Evolutionary conservation across 1,140 invertebrate species (phyloP), one percentile per base, ranked within the genome.

Genomic region (Heliothis subflexa): DNA sequence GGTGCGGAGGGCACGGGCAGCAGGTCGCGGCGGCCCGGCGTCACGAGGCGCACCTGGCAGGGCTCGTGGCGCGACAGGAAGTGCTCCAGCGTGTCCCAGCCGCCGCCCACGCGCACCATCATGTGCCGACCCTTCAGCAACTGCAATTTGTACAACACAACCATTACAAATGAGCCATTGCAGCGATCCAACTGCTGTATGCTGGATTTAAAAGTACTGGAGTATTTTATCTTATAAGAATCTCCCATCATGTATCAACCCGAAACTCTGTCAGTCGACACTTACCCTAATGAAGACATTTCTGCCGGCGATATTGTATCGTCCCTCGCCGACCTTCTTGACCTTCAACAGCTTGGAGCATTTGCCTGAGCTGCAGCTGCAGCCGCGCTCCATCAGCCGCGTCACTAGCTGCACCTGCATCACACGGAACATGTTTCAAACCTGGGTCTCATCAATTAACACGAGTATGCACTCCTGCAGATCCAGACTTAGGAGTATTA

Each of bases 61-160:
- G 98, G 98, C 91, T 99, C 98, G 94, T 98, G 98, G 77, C 97
- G 97, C 86, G 97, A 96, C 87, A 99, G 95, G 94, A 98, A 99
- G 94, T 99, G 98, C 88, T 98, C 97, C 87, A 99, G 95, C 11
- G 98, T 99, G 93, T 99, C 98, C 98, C 98, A 99, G 57, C 98
- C 97, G 66, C 98, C 98, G 57, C 98, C 98, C 18, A 99, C 98
- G 85, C 98, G 96, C 12, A 99, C 98, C 98, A 99, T 99, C 95
- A 98, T 98, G 92, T 98, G 97, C 57, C 97, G 95, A 61, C 97
- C 97, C 89, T 98, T 98, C 85, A 98, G 94, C 84, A 98, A 92
- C 97, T 98, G 94, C 13, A 95, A 95, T 1, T 25, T 72, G 11
- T 52, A 71, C 12, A 33, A 14, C 13, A 25, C 11, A 10, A 21